Evolutionary conservation across 1,140 invertebrate species (phyloP).

Genomic region (Drosophila quadrilineata): DNA sequence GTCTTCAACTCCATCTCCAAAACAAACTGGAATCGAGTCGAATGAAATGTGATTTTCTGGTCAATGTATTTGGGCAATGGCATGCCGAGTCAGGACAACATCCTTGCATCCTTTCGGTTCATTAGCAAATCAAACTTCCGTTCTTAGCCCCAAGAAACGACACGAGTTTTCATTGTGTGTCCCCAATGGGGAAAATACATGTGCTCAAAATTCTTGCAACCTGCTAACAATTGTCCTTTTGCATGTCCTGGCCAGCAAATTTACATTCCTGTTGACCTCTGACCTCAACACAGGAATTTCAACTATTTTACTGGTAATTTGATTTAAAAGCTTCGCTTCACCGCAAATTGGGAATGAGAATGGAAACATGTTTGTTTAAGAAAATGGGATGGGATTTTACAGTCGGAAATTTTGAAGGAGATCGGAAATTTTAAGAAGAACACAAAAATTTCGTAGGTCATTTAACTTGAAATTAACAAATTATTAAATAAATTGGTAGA

Average conservation of each 20-base stretch:
- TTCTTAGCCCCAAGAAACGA: constrained; percentile 19
- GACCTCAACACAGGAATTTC: constrained; percentile 3
- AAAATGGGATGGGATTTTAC: too few species aligned
- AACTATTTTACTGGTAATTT: constrained; percentile 62
- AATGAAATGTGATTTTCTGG: constrained; percentile 77
- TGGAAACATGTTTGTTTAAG: too few species aligned
- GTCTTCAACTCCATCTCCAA: background rate
- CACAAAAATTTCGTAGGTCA: too few species aligned
- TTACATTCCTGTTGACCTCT: constrained; percentile 56
- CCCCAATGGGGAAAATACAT: too few species aligned
- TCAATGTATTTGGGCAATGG: constrained; percentile 56
- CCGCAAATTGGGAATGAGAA: constrained; percentile 1
- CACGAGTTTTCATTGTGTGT: too few species aligned
- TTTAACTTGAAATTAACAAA: too few species aligned
- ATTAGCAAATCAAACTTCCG: constrained; percentile 79
- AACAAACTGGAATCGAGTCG: constrained; percentile 21
- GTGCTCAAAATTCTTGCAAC: too few species aligned
- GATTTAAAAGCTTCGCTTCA: constrained; percentile 53
- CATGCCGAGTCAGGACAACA: constrained; percentile 10
- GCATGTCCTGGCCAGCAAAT: too few species aligned
- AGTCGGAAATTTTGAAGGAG: too few species aligned
- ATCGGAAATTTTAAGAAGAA: too few species aligned
- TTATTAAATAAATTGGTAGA: background rate
- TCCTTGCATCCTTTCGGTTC: constrained; percentile 68
- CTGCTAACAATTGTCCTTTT: too few species aligned